Base-by-base conservation (phyloP, 1,140 invertebrate genomes). In the Oncopodura yosiiana region DNA sequence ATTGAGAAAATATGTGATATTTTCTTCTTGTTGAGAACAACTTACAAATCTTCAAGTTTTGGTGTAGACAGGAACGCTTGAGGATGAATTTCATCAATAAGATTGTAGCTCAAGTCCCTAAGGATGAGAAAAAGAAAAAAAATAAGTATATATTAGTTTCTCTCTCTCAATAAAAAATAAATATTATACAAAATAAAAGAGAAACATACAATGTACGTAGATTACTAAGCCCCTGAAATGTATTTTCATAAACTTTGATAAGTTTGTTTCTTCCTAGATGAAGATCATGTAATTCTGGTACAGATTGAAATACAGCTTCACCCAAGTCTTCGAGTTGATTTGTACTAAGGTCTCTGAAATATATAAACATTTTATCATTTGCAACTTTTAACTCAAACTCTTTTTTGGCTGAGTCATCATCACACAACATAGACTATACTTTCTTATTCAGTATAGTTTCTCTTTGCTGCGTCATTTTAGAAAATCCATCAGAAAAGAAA, bases 41-140 rank as follows among this genome's bases (percentile, higher is more conserved):
- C 87, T 87, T 78, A 94, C 89, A 96, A 74, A 71, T 94, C 89
- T 73, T 88, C 81, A 5, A 96, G 74, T 56, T 80, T 76, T 32
- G 76, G 76, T 29, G 92, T 78, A 14, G 81, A 77, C 29, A 81
- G 71, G 71, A 96, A 95, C 1, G 90, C 83, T 53, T 90, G 80
- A 29, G 82, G 79, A 71, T 95, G 82, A 59, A 96, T 92, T 48
- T 77, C 76, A 39, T 79, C 76, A 58, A 96, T 92, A 53, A 78
- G 72, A 73, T 96, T 96, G 64, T 81, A 80, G 69, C 89, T 85
- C 65, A 96, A 71, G 71, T 94, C 85, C 64, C 91, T 95, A 8
- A 16, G 8, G 19, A 32, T 26, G 34, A 19, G 21, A 29, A 44
- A 49, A 14, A 26, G 12, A 55, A 16, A 38, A 29, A 29, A 37